phyloP scores from a whole-genome alignment of 1,140 invertebrate species.

The Branchinecta lynchi region DNA sequence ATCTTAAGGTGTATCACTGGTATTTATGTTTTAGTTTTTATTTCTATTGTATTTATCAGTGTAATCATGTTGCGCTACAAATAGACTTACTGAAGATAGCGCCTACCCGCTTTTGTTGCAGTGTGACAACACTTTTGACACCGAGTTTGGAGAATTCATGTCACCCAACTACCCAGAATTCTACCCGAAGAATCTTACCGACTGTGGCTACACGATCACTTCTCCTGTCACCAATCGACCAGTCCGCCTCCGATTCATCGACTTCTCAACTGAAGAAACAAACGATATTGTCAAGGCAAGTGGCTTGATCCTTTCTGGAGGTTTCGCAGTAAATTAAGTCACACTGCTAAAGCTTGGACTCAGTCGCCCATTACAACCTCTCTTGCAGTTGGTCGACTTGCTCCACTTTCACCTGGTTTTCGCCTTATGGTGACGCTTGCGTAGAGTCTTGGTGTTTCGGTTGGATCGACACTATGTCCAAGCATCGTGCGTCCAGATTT shows the following conservation, averaged over 20 bases:
- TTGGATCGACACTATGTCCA: too few species aligned
- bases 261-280: background rate
- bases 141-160: background rate
- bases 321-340: background rate
- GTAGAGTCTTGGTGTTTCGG: too few species aligned
- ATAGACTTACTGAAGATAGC: background rate
- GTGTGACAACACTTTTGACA: background rate
- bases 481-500: too few species aligned
- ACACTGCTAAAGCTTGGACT: too few species aligned
- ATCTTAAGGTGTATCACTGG: background rate
- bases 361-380: too few species aligned
- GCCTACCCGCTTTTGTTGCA: background rate
- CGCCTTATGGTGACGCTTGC: too few species aligned
- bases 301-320: background rate
- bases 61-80: background rate
- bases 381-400: too few species aligned
- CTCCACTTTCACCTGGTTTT: too few species aligned
- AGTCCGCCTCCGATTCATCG: background rate
- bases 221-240: background rate
- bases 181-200: background rate
- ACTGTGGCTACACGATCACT: background rate
- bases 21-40: background rate
- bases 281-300: background rate
- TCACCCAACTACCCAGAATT: background rate
- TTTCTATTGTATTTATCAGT: background rate